Base-by-base conservation (phyloP, 2,113 vertebrate genomes). In the Peromyscus leucopus region DNA sequence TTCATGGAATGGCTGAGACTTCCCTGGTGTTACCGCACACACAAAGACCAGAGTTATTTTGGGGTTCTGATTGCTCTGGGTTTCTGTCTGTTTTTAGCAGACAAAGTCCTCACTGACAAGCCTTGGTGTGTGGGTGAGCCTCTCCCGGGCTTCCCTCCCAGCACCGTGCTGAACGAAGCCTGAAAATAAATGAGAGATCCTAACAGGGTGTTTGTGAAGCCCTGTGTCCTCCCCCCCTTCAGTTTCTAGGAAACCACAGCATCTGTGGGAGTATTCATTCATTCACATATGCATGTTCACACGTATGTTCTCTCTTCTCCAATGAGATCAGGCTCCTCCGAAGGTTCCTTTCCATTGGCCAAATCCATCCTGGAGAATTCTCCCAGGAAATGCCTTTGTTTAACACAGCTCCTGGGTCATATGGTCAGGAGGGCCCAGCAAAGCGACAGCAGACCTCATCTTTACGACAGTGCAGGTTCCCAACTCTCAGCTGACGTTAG, bases 361-460 rank as follows among this genome's bases (percentile, higher is more conserved):
- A 67, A 65, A 79, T 59, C 90, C 76, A 61, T 92, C 75, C 80
- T n/a, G 89, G 89, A 85, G 72, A 86, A 94, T 83, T 94, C 61
- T 74, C 90, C n/a, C 51, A 96, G 94, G 96, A 93, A 94, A 91
- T 93, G 90, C 75, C 94, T 96, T 91, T 93, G 67, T 97, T 61
- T 36, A 83, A n/a, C 72, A 51, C 72, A 48, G 92, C 39, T 87
- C n/a, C 89, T 61, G 87, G 33, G 84, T 92, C 71, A 42, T 46
- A 55, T 59, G 88, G 61, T 19, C 51, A 57, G 0, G 13, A 84
- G 78, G 33, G 79, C 42, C 84, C 76, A 65, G 85, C 65, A 74
- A 93, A 88, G 84, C 15, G 57, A 59, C 65, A 93, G 95, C 93
- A 92, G 59, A 67, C 63, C 39, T 93, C 59, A 90, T 95, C 84